Percentiles rank a stretch among this genome's conserved stretches.
Evolutionary conservation across 2,797 vertebrate species (phyloP).

Genomic region (Perodicticus potto): DNA sequence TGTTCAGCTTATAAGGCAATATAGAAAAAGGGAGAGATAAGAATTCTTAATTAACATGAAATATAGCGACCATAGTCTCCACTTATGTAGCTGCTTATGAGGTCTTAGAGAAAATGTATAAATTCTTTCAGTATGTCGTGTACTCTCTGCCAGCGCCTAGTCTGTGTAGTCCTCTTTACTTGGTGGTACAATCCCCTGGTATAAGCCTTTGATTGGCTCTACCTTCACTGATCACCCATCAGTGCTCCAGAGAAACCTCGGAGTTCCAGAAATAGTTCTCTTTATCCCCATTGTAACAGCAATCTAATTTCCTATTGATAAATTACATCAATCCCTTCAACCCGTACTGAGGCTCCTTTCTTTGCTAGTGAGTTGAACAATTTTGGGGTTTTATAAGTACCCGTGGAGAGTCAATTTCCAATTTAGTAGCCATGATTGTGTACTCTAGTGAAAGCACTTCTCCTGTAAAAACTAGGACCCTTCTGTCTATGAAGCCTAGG

Average conservation of each 20-base stretch:
- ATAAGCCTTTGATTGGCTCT: neutral
- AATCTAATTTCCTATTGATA: neutral
- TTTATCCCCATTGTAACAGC: neutral
- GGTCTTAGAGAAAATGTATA: neutral
- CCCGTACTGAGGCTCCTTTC: neutral
- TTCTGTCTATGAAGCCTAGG: neutral
- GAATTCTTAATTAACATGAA: neutral
- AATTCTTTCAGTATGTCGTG: neutral
- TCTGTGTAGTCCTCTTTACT: neutral
- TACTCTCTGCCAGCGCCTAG: neutral
- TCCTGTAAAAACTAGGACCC: neutral
- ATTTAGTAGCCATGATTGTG: neutral
- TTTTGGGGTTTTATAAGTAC: neutral
- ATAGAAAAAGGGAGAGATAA: neutral
- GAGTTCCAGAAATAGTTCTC: neutral
- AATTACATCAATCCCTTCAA: neutral
- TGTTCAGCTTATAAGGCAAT: neutral
- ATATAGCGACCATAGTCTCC: neutral
- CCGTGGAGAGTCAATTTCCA: neutral
- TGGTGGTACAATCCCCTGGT: neutral
- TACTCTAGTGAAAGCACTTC: conserved; percentile 10
- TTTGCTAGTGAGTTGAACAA: neutral
- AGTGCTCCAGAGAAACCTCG: neutral
- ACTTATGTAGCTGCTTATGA: neutral
- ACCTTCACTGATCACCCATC: neutral